Evolutionary conservation across 2,113 vertebrate species (phyloP), one percentile per base, ranked within the genome.

Genomic region (Caracal caracal): DNA sequence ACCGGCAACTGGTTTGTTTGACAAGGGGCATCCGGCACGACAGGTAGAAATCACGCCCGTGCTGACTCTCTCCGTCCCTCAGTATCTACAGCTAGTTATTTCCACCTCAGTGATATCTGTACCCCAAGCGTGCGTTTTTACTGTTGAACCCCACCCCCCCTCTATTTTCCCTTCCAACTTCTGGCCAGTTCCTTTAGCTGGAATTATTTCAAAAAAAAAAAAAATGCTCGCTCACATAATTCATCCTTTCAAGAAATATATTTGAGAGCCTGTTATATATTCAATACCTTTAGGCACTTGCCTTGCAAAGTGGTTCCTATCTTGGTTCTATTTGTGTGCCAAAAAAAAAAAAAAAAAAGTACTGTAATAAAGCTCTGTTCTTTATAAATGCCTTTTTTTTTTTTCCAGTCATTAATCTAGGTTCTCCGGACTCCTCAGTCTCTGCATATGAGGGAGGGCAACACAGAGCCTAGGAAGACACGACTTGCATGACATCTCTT

Each of bases 171-270:
- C 43, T 76, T 59, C 56, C 63, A 95, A 59, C 16, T 90, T 75
- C 53, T 26, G 43, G 53, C 5, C 47, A 53, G 19, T 80, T 83
- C 59, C 33, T 87, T 88, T 33, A 82, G 65, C 49, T 88, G 47
- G 43, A 81, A 92, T 86, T 92, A 92, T 63, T 97, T 79, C 8
- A 11, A 63, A 59, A 94, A 78, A 33, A 66, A 37, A 53, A 56
- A 43, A 89, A 28, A 68, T 7, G 24, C 28, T 47, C 22, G 76
- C 51, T 63, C 53, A 85, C 22, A 76, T 76, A 93, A 92, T 53
- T 79, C n/a, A 91, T 76, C 40, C 35, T 83, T 95, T 80, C 35
- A 92, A 92, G 79, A 96, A 94, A 90, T 70, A 63, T 13, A 80
- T 16, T 19, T 19, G 37, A 83, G 68, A 53, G 17, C 9, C 73